Evolutionary conservation across 2,113 vertebrate species (phyloP).

Genomic region (Psephotus haematonotus): DNA sequence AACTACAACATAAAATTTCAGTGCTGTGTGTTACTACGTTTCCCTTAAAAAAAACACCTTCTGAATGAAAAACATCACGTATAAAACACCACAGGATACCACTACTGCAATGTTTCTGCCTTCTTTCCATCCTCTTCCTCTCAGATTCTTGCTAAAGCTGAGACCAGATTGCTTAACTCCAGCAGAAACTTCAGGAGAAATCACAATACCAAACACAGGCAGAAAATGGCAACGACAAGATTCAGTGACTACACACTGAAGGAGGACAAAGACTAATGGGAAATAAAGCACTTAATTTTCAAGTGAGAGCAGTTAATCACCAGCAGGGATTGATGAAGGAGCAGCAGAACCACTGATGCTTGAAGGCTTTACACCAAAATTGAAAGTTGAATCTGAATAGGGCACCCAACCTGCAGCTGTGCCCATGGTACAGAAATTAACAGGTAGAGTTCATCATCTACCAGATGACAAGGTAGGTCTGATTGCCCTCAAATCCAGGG

Average conservation of each 20-base stretch:
- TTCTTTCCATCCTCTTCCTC: background rate
- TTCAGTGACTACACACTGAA: background rate
- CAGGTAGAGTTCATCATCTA: background rate
- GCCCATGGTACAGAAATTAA: background rate
- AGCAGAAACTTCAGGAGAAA: background rate
- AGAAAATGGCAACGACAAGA: background rate
- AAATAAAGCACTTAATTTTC: background rate
- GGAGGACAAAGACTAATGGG: background rate
- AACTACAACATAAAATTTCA: background rate
- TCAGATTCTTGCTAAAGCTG: background rate
- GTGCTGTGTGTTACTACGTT: background rate
- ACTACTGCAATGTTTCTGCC: background rate
- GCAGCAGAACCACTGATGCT: background rate
- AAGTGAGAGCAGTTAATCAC: background rate
- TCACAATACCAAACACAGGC: background rate
- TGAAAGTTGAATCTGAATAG: background rate
- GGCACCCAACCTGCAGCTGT: background rate
- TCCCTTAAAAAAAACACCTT: background rate
- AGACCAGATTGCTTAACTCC: background rate
- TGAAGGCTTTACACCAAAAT: background rate
- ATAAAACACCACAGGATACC: background rate
- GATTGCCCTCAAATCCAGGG: accelerated
- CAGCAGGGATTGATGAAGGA: background rate
- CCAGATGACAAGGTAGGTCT: background rate
- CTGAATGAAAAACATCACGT: background rate